phyloP scores from a whole-genome alignment of 2,113 vertebrate genomes.

The Camelus bactrianus region DNA sequence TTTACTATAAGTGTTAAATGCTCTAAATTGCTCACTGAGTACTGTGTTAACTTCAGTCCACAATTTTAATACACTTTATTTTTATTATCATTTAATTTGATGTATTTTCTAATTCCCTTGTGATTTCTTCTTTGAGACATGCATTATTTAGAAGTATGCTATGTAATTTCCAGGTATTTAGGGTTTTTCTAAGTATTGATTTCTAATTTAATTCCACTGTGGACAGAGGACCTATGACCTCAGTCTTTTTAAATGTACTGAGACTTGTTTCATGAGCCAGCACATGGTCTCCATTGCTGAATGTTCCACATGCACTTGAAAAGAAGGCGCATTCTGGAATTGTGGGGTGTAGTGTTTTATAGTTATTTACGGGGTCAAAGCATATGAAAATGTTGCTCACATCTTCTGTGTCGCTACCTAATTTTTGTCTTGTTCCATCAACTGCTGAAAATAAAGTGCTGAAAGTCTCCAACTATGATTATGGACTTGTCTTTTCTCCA shows the following conservation, averaged over 20 bases:
- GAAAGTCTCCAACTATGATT: background rate
- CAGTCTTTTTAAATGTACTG: background rate
- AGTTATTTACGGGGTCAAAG: background rate
- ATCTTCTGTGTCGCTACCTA: background rate
- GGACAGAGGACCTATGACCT: background rate
- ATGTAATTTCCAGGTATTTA: background rate
- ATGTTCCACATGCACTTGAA: background rate
- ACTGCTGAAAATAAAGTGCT: background rate
- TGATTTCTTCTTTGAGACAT: background rate
- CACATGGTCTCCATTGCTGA: background rate
- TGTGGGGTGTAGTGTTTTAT: background rate
- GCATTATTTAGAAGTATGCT: background rate
- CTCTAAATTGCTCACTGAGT: background rate
- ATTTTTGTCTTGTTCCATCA: background rate
- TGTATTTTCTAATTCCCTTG: conserved; percentile 2
- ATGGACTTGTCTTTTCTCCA: background rate
- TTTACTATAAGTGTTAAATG: background rate
- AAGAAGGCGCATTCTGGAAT: background rate
- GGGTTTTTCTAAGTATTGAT: background rate
- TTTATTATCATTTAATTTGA: conserved; percentile 23
- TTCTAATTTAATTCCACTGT: background rate
- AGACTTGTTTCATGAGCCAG: background rate
- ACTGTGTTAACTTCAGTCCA: background rate
- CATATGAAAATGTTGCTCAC: background rate
- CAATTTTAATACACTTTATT: background rate